Percentiles rank a stretch among this genome's conserved stretches.
These are phyloP conservation scores for Rostratula benghalensis DNA, from an alignment of 2,113 vertebrate species.

Conservation along the genomic window DNA sequence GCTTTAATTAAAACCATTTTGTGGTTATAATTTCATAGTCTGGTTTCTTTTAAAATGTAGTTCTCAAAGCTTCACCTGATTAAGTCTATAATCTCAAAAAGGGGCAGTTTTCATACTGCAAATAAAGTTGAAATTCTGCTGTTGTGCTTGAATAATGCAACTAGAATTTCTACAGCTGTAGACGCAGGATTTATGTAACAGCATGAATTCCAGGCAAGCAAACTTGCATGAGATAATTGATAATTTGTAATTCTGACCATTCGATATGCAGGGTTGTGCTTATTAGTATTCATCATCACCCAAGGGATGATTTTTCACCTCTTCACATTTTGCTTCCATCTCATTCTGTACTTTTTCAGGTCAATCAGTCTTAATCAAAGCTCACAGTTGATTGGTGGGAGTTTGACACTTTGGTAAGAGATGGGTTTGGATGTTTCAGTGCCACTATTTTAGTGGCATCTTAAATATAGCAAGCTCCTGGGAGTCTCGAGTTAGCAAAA, in stretches of 20 bases:
- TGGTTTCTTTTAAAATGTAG: neutral
- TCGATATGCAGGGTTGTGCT: neutral
- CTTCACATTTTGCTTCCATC: neutral
- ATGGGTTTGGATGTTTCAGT: rapidly evolving
- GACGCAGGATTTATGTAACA: neutral
- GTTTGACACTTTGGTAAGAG: neutral
- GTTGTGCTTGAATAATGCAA: neutral
- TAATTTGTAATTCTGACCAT: neutral
- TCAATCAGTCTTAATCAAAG: neutral
- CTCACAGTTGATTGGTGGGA: neutral
- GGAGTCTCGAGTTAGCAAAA: neutral
- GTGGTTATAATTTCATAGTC: neutral
- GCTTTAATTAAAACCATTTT: neutral
- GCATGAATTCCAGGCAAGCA: neutral
- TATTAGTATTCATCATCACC: neutral
- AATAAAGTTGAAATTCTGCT: neutral
- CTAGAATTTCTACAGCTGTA: neutral
- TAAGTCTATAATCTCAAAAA: neutral
- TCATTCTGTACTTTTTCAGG: neutral
- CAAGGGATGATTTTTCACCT: neutral
- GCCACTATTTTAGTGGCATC: neutral
- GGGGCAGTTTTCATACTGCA: neutral
- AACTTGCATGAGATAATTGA: neutral
- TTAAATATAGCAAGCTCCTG: neutral
- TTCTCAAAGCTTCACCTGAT: neutral